A percentile compares a stretch with the other conserved stretches of the same genome.
These are phyloP conservation scores for Ophiothrix spiculata DNA, from an alignment of 35 echinoderm and acorn worm species.

Conservation along the genomic window DNA sequence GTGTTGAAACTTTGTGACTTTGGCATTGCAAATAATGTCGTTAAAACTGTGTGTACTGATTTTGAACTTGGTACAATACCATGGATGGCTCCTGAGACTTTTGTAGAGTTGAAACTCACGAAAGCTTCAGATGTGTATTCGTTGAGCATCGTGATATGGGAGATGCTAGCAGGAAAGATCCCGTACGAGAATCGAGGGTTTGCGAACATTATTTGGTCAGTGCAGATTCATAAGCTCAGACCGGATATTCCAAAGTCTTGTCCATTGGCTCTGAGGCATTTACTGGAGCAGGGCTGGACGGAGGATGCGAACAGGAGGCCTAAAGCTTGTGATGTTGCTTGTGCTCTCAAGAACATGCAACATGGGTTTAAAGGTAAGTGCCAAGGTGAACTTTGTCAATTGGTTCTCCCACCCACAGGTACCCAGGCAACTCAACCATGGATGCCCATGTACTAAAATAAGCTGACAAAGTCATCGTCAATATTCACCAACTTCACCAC, in stretches of 20 bases:
- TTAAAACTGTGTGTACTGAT: background rate
- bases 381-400: too few species aligned
- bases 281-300: background rate
- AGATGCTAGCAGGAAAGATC: background rate
- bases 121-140: conserved; percentile 15
- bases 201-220: background rate
- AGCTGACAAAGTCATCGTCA: too few species aligned
- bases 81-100: background rate
- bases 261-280: background rate
- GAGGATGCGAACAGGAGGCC: background rate
- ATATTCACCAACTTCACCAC: too few species aligned
- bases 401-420: too few species aligned
- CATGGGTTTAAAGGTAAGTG: background rate
- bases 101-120: background rate
- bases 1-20: conserved; percentile 12
- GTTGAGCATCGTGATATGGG: conserved; percentile 4
- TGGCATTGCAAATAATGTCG: background rate
- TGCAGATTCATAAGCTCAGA: background rate
- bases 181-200: background rate
- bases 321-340: background rate
- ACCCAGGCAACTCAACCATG: too few species aligned
- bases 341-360: conserved; percentile 3
- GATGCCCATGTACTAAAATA: too few species aligned
- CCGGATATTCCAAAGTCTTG: background rate
- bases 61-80: background rate